Evolutionary conservation across 2,888 invertebrate species (phyloP).

Genomic region (Octodonta nipae): DNA sequence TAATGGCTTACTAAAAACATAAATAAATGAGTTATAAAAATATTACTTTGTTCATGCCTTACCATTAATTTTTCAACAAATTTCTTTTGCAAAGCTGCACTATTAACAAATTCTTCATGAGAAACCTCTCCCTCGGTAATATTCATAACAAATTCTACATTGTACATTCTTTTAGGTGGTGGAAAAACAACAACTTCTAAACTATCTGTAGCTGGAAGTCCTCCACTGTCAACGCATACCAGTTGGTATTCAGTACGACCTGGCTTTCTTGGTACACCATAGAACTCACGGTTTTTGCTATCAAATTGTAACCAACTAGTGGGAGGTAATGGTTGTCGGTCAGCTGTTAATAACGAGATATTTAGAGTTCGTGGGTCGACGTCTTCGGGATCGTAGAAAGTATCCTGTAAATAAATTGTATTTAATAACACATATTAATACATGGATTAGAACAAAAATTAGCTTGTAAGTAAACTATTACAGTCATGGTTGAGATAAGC

Average conservation of each 20-base stretch:
- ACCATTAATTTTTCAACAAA: constrained; percentile 61
- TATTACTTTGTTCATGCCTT: too few species aligned
- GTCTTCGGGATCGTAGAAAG: constrained; percentile 82
- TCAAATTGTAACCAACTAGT: constrained; percentile 84
- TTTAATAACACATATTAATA: constrained; percentile 1
- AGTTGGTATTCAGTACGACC: constrained; percentile 67
- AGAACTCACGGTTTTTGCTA: constrained; percentile 75
- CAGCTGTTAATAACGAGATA: constrained; percentile 59
- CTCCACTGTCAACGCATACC: constrained; percentile 60
- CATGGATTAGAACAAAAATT: constrained; percentile 4
- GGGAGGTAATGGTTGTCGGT: constrained; percentile 50
- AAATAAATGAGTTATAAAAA: too few species aligned
- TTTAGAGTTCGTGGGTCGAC: constrained; percentile 59
- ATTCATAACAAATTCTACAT: constrained; percentile 69
- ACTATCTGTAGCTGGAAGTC: constrained; percentile 65
- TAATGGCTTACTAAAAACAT: too few species aligned
- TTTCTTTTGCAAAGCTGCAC: constrained; percentile 59
- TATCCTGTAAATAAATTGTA: constrained; percentile 48
- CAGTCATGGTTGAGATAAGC: too few species aligned
- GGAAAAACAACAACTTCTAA: constrained; percentile 60
- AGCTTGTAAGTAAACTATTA: background rate
- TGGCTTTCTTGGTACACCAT: constrained; percentile 60
- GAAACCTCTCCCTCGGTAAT: constrained; percentile 50
- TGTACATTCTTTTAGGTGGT: constrained; percentile 50
- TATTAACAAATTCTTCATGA: constrained; percentile 49